Percentiles rank a stretch among this genome's conserved stretches.
Evolutionary conservation across 2,113 vertebrate species (phyloP).

Genomic region (Campylorhamphus procurvoides): DNA sequence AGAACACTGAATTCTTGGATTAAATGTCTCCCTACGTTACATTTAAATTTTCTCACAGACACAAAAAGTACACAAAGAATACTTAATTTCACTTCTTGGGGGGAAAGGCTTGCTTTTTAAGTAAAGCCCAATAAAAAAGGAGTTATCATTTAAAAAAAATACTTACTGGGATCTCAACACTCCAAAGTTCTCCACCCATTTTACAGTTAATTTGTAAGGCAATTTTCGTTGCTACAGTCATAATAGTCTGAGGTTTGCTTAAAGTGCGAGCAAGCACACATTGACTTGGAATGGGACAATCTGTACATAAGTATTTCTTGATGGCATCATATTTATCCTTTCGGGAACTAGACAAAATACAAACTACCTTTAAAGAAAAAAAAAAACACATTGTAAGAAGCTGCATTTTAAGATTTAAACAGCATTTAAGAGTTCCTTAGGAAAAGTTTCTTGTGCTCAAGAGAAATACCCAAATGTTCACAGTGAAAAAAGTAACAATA

Average conservation of each 20-base stretch:
- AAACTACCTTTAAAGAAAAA: conserved; percentile 82
- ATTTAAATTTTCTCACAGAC: not conserved
- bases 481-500: not conserved
- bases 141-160: not conserved
- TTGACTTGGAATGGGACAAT: conserved; percentile 92
- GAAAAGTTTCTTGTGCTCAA: not conserved
- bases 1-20: not conserved
- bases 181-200: conserved; percentile 97
- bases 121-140: not conserved
- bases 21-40: not conserved
- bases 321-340: conserved; percentile 92
- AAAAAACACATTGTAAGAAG: not conserved
- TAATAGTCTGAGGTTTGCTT: conserved; percentile 80
- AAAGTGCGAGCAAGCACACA: conserved; percentile 89
- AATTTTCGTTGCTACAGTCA: conserved; percentile 92
- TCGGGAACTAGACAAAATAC: conserved; percentile 84
- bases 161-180: conserved; percentile 91
- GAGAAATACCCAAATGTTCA: not conserved
- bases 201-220: conserved; percentile 95
- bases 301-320: conserved; percentile 93
- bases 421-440: not conserved
- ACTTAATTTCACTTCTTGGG: not conserved
- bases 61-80: not conserved
- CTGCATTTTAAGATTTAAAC: not conserved
- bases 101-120: not conserved